phyloP scores from a whole-genome alignment of 2,888 invertebrate species.

The Chymomyza procnemis region DNA sequence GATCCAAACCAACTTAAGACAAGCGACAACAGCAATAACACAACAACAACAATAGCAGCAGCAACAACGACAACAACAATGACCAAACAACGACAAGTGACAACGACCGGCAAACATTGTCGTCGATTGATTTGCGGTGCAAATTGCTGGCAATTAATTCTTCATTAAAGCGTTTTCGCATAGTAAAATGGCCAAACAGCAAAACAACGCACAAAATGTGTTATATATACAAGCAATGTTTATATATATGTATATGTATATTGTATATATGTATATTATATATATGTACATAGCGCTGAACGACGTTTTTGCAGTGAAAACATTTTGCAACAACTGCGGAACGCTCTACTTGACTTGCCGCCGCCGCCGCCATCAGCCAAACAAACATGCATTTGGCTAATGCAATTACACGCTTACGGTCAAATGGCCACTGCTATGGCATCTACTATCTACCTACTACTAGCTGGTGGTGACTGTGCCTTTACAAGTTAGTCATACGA shows the following conservation, averaged over 20 bases:
- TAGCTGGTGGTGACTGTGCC: constrained; percentile 7
- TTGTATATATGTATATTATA: background rate
- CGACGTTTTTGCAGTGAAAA: constrained; percentile 56
- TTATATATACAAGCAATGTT: background rate
- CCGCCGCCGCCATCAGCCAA: background rate
- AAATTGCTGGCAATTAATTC: constrained; percentile 77
- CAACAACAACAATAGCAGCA: constrained; percentile 12
- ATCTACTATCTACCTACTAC: constrained; percentile 2
- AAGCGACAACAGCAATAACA: background rate
- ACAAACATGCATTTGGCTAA: constrained; percentile 50
- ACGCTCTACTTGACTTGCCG: background rate
- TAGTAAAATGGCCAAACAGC: constrained; percentile 54
- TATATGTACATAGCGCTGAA: background rate
- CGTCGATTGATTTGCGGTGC: constrained; percentile 72
- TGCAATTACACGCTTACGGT: constrained; percentile 72
- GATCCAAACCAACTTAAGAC: background rate
- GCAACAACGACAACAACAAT: constrained; percentile 18
- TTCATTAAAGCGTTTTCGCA: constrained; percentile 77
- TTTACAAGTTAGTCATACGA: constrained; percentile 1
- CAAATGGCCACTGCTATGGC: constrained; percentile 53
- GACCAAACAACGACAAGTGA: constrained; percentile 35
- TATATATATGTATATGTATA: background rate
- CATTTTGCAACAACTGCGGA: constrained; percentile 51
- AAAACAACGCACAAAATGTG: constrained; percentile 12
- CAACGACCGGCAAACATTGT: constrained; percentile 39